Percentiles rank a stretch among this genome's conserved stretches.
Evolutionary conservation across 2,797 vertebrate species (phyloP).

Genomic region (Valencia hispanica): DNA sequence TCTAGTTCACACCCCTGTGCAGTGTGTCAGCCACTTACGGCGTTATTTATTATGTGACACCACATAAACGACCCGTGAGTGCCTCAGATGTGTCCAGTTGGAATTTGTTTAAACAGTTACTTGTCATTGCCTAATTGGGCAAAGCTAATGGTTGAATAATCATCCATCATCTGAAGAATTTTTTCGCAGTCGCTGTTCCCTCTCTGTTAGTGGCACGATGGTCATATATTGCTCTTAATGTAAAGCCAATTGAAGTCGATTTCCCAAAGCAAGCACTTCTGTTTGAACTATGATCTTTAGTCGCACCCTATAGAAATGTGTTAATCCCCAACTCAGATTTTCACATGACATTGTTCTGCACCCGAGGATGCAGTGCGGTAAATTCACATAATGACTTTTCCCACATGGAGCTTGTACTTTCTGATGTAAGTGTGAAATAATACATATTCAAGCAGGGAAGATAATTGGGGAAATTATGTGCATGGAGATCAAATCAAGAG

Average conservation of each 20-base stretch:
- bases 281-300: constrained; percentile 37
- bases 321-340: neutral
- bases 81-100: constrained; percentile 59
- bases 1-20: constrained; percentile 43
- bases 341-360: constrained; percentile 5
- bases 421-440: constrained; percentile 28
- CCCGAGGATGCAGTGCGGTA: neutral
- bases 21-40: constrained; percentile 60
- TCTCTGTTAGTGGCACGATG: constrained; percentile 32
- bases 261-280: constrained; percentile 41
- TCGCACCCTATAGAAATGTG: neutral
- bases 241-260: constrained; percentile 43
- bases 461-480: constrained; percentile 23
- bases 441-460: constrained; percentile 32
- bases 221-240: constrained; percentile 50
- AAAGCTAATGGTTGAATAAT: constrained; percentile 54
- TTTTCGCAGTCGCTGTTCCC: constrained; percentile 7
- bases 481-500: constrained; percentile 31
- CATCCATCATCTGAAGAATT: constrained; percentile 51
- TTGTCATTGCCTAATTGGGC: constrained; percentile 73
- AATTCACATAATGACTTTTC: neutral
- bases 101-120: constrained; percentile 74
- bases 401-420: constrained; percentile 10
- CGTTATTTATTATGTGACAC: constrained; percentile 73
- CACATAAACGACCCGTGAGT: constrained; percentile 64